A percentile compares a stretch with the other conserved stretches of the same genome.
Conservation (phyloP, 2,113 vertebrate genomes). For the Ammodramus savannarum region DNA sequence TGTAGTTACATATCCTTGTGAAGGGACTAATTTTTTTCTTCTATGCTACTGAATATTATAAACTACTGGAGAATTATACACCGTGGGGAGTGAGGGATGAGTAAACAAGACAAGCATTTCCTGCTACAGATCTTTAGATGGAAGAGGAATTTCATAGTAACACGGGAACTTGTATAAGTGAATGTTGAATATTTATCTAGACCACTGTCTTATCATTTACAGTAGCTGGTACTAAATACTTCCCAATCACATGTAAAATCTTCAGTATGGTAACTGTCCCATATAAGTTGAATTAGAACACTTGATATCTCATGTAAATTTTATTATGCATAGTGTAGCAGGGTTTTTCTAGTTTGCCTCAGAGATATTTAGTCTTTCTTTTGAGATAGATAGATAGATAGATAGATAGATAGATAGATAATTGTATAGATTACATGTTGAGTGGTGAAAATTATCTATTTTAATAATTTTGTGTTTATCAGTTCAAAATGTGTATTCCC, state of each 20-base stretch:
- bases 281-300: not conserved
- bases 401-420: not conserved
- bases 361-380: not conserved
- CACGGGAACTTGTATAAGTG: not conserved
- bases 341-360: not conserved
- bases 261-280: not conserved
- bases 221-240: not conserved
- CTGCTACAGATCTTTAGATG: not conserved
- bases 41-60: not conserved
- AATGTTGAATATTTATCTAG: not conserved
- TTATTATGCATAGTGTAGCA: not conserved
- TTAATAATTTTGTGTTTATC: not conserved
- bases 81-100: rapidly evolving
- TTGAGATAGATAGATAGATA: not conserved
- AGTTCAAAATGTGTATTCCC: not conserved
- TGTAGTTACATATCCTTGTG: not conserved
- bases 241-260: not conserved
- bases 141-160: not conserved
- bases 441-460: not conserved
- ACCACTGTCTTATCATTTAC: not conserved
- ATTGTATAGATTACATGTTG: not conserved
- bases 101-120: not conserved
- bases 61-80: not conserved
- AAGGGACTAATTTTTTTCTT: not conserved
- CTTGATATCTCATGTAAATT: not conserved